Base-by-base conservation (phyloP, 2,888 invertebrate species). In the Ormyrus pomaceus region DNA sequence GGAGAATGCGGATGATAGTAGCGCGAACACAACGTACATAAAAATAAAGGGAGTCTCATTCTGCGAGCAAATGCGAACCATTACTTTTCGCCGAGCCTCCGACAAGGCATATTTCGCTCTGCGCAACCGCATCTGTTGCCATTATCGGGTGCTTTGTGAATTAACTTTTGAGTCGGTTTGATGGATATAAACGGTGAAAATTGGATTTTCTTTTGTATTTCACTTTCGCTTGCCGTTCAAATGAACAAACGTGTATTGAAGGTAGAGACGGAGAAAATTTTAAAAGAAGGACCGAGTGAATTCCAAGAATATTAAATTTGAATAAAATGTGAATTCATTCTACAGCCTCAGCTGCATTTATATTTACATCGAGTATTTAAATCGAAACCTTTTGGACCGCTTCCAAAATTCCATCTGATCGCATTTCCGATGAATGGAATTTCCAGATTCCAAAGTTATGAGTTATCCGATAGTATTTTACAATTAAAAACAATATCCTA, bases 401-500 rank as follows among this genome's bases (percentile, higher is more conserved):
- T 11, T 50, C 70, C 70, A 71, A 59, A n/a, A 61, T 59, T 71
- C 11, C 8, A 19, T 6, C 9, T 13, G 11, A 51, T 19, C 50
- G 48, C 13, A 48, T 58, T 19, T 70, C 58, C n/a, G 45, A 56
- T 56, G 13, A 70, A 9, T 5, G 50, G 9, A 9, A 70, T 70
- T 58, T 46, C 48, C 58, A 7, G 46, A 48, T 58, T 9, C 46
- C 69, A 58, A 9, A 6, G 58, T 45, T 56, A 45, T 45, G 45
- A 56, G 13, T 34, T 45, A 9, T 34, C 34, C 46, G 9, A 58
- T 9, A 58, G 46, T 56, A 70, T 56, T 70, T 70, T 70, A 19
- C 48, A 48, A 70, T 10, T 48, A 10, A 48, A 50, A 9, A 68
- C 7, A 34, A 34, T 34, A 34, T 34, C 4, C 1, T 4, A 34